phyloP scores from a whole-genome alignment of 2,113 vertebrate genomes.

The Orthonyx spaldingii region DNA sequence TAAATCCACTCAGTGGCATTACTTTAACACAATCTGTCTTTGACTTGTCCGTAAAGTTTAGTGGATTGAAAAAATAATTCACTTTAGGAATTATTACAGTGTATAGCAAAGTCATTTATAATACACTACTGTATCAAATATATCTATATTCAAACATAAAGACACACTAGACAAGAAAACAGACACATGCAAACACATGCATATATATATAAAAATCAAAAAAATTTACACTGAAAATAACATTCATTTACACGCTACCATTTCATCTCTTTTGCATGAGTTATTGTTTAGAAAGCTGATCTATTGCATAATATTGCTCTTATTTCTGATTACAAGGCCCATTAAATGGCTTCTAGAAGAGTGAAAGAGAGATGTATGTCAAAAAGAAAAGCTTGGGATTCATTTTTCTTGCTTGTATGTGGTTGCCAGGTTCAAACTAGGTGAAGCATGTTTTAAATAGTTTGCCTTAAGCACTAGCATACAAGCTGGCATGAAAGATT shows the following conservation, averaged over 20 bases:
- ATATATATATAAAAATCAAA: background rate
- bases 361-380: background rate
- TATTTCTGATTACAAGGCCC: background rate
- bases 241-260: background rate
- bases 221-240: background rate
- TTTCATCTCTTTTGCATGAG: background rate
- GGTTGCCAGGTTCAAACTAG: slow-evolving; percentile 23
- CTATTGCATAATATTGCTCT: background rate
- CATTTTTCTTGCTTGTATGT: background rate
- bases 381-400: background rate
- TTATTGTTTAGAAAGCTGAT: slow-evolving; percentile 2
- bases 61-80: background rate
- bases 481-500: slow-evolving; percentile 47
- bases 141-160: background rate
- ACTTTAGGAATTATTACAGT: background rate
- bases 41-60: background rate
- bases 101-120: background rate
- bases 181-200: background rate
- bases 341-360: slow-evolving; percentile 21
- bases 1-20: background rate
- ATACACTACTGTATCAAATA: background rate
- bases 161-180: background rate
- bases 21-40: background rate
- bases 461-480: slow-evolving; percentile 53
- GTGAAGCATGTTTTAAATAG: slow-evolving; percentile 38